Percentiles rank a stretch among this genome's conserved stretches.
Conservation (phyloP, 1,140 invertebrate genomes). For the Aleiodes sp. region DNA sequence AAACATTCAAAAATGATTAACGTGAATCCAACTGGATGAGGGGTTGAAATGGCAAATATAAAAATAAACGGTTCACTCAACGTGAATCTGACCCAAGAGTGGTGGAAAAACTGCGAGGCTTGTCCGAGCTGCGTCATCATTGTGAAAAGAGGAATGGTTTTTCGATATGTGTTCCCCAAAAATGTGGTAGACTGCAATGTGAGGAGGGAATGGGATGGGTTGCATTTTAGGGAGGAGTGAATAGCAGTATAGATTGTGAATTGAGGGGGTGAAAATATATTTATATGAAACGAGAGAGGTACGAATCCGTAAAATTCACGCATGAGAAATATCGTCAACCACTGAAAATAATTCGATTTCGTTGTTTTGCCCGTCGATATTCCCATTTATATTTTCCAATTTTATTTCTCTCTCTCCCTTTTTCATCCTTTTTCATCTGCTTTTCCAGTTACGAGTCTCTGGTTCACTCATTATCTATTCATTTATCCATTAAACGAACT, state of each 20-base stretch:
- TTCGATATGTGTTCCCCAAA: conserved; percentile 7
- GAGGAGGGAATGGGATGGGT: too few relatives aligned
- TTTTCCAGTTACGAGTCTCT: conserved; percentile 3
- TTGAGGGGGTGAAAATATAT: conserved; percentile 21
- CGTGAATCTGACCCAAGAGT: background rate
- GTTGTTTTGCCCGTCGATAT: conserved; percentile 49
- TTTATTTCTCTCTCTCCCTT: background rate
- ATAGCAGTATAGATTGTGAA: conserved; percentile 17
- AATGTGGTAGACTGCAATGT: background rate
- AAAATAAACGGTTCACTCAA: background rate
- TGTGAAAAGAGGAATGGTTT: conserved; percentile 9
- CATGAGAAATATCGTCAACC: conserved; percentile 59
- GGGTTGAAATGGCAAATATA: background rate
- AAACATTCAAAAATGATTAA: conserved; percentile 3
- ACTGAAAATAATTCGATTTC: conserved; percentile 61
- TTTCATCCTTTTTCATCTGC: too few relatives aligned
- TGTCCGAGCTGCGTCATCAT: background rate
- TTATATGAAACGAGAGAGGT: conserved; percentile 7
- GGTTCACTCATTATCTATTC: conserved; percentile 17
- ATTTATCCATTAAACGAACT: conserved; percentile 18
- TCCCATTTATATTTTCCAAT: conserved; percentile 43
- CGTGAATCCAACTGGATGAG: background rate
- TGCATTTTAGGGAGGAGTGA: too few relatives aligned
- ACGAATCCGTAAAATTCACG: conserved; percentile 58
- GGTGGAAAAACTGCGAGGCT: too few relatives aligned